Percentiles rank a stretch among this genome's conserved stretches.
phyloP scores from a whole-genome alignment of 2,888 invertebrate species.

The Schrankia costaestrigalis region DNA sequence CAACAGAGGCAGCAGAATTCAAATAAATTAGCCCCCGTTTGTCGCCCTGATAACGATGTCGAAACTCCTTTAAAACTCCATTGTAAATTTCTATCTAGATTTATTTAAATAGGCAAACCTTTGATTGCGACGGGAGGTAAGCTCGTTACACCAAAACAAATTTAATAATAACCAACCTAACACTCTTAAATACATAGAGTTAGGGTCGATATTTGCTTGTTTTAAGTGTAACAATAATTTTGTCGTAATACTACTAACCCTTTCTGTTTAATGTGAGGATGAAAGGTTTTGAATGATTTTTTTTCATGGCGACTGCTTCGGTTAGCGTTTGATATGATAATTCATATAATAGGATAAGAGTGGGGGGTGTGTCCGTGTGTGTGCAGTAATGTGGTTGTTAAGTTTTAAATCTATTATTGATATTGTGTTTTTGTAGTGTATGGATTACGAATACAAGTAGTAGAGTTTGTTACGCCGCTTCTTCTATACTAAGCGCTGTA shows the following conservation, averaged over 20 bases:
- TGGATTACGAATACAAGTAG: too few species aligned
- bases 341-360: slow-evolving; percentile 68
- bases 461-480: too few species aligned
- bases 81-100: slow-evolving; percentile 68
- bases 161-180: slow-evolving; percentile 19
- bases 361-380: slow-evolving; percentile 53
- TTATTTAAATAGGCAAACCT: slow-evolving; percentile 72
- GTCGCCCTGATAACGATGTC: slow-evolving; percentile 26
- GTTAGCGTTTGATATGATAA: slow-evolving; percentile 76
- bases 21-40: slow-evolving; percentile 28
- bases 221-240: slow-evolving; percentile 14
- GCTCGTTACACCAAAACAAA: slow-evolving; percentile 53
- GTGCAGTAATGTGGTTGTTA: slow-evolving; percentile 59
- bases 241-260: slow-evolving; percentile 51
- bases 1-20: slow-evolving; percentile 3
- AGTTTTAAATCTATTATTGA: too few species aligned
- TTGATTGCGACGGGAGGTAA: slow-evolving; percentile 67
- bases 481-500: too few species aligned
- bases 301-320: slow-evolving; percentile 61
- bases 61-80: slow-evolving; percentile 47
- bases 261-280: slow-evolving; percentile 72
- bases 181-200: slow-evolving; percentile 18
- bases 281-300: slow-evolving; percentile 69
- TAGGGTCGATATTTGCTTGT: slow-evolving; percentile 39
- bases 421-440: too few species aligned